phyloP scores from a whole-genome alignment of 1,140 invertebrate genomes.

The Chionoecetes opilio region DNA sequence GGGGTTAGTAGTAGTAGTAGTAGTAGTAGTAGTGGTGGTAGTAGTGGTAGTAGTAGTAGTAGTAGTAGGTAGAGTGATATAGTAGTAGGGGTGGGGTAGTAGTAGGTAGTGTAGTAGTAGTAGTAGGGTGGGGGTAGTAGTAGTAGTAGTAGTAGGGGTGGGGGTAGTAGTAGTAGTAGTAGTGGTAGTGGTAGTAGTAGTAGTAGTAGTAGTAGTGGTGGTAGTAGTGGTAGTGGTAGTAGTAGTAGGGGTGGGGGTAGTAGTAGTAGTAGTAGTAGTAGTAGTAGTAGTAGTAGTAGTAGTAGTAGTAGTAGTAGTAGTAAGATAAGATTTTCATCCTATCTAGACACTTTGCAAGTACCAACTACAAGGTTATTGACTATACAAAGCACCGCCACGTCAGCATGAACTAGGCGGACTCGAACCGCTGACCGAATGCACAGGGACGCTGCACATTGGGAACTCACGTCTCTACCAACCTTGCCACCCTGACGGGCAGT shows the following conservation, averaged over 20 bases:
- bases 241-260: not conserved
- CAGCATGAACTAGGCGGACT: too few relatives aligned
- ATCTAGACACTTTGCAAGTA: too few relatives aligned
- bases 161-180: not conserved
- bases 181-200: not conserved
- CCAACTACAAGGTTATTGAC: too few relatives aligned
- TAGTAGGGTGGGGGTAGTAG: not conserved
- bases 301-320: constrained; percentile 11
- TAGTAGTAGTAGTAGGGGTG: not conserved
- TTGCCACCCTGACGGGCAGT: too few relatives aligned
- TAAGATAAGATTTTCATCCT: too few relatives aligned
- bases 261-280: not conserved
- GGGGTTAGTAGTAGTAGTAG: not conserved
- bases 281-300: not conserved
- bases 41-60: not conserved
- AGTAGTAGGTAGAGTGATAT: not conserved
- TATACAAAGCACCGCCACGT: too few relatives aligned
- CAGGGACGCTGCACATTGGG: too few relatives aligned
- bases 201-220: not conserved
- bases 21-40: constrained; percentile 19
- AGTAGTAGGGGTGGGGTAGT: not conserved
- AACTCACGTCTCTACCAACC: too few relatives aligned
- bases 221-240: not conserved
- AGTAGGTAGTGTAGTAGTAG: not conserved
- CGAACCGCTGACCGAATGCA: too few relatives aligned